Evolutionary conservation across 2,113 vertebrate genomes (phyloP).

Genomic region (Herpailurus yagouaroundi): DNA sequence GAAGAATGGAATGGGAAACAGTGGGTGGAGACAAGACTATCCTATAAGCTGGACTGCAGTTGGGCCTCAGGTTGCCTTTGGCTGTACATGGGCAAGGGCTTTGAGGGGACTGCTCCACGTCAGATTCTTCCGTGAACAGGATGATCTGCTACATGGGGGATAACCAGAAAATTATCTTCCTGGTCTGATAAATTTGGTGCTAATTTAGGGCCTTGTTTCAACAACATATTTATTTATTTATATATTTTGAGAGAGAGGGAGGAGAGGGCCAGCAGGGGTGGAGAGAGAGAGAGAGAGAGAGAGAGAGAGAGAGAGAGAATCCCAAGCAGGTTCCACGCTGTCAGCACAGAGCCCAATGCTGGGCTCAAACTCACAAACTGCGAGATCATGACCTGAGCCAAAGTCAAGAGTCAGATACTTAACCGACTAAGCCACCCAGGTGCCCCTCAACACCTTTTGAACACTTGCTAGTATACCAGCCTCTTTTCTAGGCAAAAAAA

Average conservation of each 20-base stretch:
- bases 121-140: background rate
- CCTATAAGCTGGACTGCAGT: background rate
- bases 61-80: background rate
- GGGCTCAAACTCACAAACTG: too few species aligned
- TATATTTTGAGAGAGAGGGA: too few species aligned
- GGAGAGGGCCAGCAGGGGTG: too few species aligned
- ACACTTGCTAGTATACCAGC: background rate
- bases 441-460: background rate
- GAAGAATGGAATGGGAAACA: background rate
- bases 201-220: background rate
- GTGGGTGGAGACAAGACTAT: background rate
- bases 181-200: background rate
- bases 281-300: too few species aligned
- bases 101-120: background rate
- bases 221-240: background rate
- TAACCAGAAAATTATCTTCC: background rate
- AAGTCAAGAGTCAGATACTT: too few species aligned
- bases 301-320: too few species aligned
- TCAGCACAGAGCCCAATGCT: too few species aligned
- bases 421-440: too few species aligned
- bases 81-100: background rate
- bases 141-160: background rate
- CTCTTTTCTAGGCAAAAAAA: slow-evolving; percentile 12
- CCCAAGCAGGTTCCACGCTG: too few species aligned
- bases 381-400: too few species aligned